Base-by-base conservation (phyloP, 1,140 invertebrate genomes). In the Uloborus diversus region DNA sequence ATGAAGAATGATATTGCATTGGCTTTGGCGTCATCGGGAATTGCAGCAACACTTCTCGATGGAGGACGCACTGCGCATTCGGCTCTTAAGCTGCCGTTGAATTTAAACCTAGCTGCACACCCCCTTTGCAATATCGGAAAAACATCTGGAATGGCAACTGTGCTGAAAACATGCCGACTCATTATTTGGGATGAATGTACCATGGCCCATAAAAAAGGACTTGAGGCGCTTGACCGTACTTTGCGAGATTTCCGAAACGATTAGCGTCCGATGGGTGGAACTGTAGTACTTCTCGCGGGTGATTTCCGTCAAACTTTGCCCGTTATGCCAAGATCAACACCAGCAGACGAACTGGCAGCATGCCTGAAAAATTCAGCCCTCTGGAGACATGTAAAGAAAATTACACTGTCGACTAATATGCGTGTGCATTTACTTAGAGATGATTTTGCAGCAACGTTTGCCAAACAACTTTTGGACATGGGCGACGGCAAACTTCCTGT, bases 291-390 rank as follows among this genome's bases (percentile, higher is more conserved):
- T 13, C 62, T 87, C 13, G 59, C 84, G 47, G 86, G 85, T 47
- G 87, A 88, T 84, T 88, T 88, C 65, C 79, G 86, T 14, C 87
- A 89, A 86, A 88, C 85, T 70, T 82, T 89, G 73, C 87, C 88
- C 53, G 85, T 89, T 53, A 56, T 37, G 25, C 61, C 75, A 59
- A 4, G 59, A 30, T 76, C 35, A 51, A 51, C 37, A 64, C 35
- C 62, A 11, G 73, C 73, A 53, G 73, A 76, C 64, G 59, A 51
- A 28, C 27, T 70, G n/a, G 42, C 56, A 37, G 51, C 51, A 37
- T 59, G 68, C 30, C 69, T 61, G 33, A 73, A 73, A 61, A 20
- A 20, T 42, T 61, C 69, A 30, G 37, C 49, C 23, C 23, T 47
- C 20, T 37, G 27, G 65, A 13, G 59, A 20, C 35, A 62, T 62